Base-by-base conservation (phyloP, 2,113 vertebrate species). In the Myiozetetes cayanensis region DNA sequence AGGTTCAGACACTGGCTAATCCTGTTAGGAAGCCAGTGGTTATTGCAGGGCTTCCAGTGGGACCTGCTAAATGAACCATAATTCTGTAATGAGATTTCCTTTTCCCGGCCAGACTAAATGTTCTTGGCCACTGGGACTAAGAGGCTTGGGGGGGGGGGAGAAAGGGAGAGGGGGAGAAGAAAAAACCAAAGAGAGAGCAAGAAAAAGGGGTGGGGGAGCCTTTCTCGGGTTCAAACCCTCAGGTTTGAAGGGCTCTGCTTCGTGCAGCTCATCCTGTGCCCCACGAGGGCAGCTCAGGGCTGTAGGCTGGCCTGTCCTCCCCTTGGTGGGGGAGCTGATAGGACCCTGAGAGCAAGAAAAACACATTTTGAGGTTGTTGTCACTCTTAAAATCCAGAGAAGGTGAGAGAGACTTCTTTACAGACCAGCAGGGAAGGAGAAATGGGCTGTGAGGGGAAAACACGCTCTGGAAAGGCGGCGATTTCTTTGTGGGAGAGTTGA, bases 51-150 rank as follows among this genome's bases (percentile, higher is more conserved):
- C 95, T 97, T 96, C 91, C 96, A 93, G 76, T 92, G 95, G 96
- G 96, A 96, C 89, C 75, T 82, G 92, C 93, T 96, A 96, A 97
- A 97, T 59, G 91, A 97, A 70, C 92, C 16, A 0, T 97, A 97
- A 97, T 97, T 95, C 73, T 31, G 80, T 96, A 96, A 97, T 97
- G 88, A 70, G 61, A 94, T 97, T 97, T 98, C 96, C 97, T 96
- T 83, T 92, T 95, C 96, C 70, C 44, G 92, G 92, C 89, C 95
- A 88, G 95, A 85, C 96, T 87, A 87, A 91, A 90, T 83, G 93
- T 85, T 96, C 96, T 74, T 8, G 88, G 82, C 97, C 96, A 92
- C 39, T 85, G 73, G 89, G 92, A 95, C 92, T 97, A 94, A 33
- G 67, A 91, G 94, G 35, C 25, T 2, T 41, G 35, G 15, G 18